Conservation (phyloP, 1,140 invertebrate species). For the Ostrea edulis region DNA sequence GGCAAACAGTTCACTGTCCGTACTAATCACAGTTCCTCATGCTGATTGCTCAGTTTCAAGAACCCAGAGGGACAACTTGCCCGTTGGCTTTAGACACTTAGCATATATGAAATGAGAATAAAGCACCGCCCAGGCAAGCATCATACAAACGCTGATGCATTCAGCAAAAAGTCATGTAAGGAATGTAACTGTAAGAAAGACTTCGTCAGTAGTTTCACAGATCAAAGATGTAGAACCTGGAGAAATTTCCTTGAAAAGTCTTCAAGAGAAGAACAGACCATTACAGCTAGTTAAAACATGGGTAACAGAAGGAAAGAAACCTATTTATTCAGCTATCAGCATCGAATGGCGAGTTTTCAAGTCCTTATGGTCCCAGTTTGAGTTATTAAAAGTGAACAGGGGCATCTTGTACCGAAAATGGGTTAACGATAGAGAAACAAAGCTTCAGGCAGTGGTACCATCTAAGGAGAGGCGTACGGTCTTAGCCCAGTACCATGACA, state of each 20-base stretch:
- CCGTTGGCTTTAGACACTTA: constrained; percentile 62
- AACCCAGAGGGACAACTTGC: constrained; percentile 24
- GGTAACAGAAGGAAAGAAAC: neutral
- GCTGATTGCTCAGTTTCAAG: neutral
- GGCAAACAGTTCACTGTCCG: neutral
- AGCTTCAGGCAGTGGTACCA: constrained; percentile 16
- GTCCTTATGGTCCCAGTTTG: neutral
- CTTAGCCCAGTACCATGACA: constrained; percentile 13
- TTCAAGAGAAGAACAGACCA: neutral
- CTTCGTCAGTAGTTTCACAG: too few species aligned
- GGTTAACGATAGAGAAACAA: neutral
- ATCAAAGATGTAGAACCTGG: neutral
- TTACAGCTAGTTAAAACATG: neutral
- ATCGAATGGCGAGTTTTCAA: neutral
- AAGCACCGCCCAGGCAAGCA: constrained; percentile 57
- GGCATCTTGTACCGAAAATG: constrained; percentile 11
- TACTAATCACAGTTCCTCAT: neutral
- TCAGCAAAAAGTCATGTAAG: constrained; percentile 41
- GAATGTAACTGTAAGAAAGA: neutral
- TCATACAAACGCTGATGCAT: constrained; percentile 65
- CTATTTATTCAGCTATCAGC: neutral
- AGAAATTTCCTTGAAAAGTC: neutral
- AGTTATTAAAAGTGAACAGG: constrained; percentile 6
- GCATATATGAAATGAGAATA: constrained; percentile 63
- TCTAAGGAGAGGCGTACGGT: neutral